phyloP scores from a whole-genome alignment of 2,113 vertebrate species.

The Colossoma macropomum region DNA sequence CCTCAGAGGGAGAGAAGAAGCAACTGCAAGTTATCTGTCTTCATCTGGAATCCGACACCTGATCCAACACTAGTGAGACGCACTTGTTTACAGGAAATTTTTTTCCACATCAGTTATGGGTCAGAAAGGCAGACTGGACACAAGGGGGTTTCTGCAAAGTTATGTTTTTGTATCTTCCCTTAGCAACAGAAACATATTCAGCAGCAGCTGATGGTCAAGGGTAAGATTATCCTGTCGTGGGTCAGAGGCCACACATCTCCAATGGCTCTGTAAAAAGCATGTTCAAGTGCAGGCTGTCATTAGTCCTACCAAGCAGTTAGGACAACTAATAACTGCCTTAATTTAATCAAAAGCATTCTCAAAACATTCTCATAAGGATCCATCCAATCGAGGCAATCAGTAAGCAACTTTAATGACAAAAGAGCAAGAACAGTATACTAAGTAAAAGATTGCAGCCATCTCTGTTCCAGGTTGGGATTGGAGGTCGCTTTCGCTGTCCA shows the following conservation, averaged over 20 bases:
- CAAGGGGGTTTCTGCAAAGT: background rate
- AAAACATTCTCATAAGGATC: no score
- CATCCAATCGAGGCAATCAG: background rate
- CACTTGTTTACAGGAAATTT: conserved; percentile 34
- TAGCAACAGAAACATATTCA: conserved; percentile 19
- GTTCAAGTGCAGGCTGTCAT: background rate
- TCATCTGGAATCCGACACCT: conserved; percentile 1
- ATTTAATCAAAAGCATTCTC: no score
- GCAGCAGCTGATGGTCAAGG: conserved; percentile 24
- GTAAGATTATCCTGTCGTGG: background rate
- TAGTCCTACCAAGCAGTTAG: background rate
- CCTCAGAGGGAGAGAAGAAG: conserved; percentile 24
- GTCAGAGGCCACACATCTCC: background rate
- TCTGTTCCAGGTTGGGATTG: conserved; percentile 77
- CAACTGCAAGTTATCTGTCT: conserved; percentile 37
- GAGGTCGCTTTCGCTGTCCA: conserved; percentile 71
- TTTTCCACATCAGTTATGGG: background rate
- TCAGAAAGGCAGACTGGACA: background rate
- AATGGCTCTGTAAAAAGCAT: background rate
- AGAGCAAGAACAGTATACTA: conserved; percentile 42
- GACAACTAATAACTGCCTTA: no score
- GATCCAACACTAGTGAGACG: background rate
- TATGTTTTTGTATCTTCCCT: conserved; percentile 3
- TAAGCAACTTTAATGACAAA: no score
- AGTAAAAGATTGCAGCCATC: conserved; percentile 67